Evolutionary conservation across 2,888 invertebrate species (phyloP).

Genomic region (Brachyopa scutellaris): DNA sequence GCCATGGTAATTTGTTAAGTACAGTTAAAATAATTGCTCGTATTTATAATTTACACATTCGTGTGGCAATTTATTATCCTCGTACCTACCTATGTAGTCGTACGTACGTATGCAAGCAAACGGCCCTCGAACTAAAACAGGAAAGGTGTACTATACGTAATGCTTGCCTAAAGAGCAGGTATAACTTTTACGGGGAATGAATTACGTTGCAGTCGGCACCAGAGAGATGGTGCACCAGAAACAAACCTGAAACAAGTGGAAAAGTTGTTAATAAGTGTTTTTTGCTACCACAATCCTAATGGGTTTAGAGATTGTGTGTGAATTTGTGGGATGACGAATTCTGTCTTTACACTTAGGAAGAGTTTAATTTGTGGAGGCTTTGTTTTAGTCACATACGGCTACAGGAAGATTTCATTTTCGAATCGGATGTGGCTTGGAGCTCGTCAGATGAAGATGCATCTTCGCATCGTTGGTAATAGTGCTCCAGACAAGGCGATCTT

Average conservation of each 20-base stretch:
- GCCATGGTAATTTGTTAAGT: conserved; percentile 82
- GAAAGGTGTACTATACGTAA: not conserved
- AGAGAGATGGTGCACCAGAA: not conserved
- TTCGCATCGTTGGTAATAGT: no score
- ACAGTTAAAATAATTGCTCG: conserved; percentile 83
- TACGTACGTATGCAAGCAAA: conserved; percentile 77
- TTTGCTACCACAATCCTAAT: conserved; percentile 49
- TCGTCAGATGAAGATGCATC: no score
- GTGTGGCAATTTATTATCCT: conserved; percentile 81
- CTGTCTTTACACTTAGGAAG: no score
- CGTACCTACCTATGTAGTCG: no score
- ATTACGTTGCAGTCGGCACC: conserved; percentile 30
- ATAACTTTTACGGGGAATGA: conserved; percentile 35
- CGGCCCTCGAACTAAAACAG: conserved; percentile 28
- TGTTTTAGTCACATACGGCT: no score
- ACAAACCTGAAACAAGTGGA: conserved; percentile 35
- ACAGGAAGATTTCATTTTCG: no score
- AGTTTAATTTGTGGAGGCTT: no score
- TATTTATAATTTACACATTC: conserved; percentile 82
- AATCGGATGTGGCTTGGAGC: no score
- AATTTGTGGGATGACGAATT: not conserved
- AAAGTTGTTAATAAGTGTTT: conserved; percentile 65
- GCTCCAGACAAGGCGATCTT: no score
- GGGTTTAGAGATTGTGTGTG: conserved; percentile 34
- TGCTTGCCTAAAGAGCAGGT: conserved; percentile 36